Conservation (phyloP, 1,140 invertebrate species). For the Chionoecetes opilio region DNA sequence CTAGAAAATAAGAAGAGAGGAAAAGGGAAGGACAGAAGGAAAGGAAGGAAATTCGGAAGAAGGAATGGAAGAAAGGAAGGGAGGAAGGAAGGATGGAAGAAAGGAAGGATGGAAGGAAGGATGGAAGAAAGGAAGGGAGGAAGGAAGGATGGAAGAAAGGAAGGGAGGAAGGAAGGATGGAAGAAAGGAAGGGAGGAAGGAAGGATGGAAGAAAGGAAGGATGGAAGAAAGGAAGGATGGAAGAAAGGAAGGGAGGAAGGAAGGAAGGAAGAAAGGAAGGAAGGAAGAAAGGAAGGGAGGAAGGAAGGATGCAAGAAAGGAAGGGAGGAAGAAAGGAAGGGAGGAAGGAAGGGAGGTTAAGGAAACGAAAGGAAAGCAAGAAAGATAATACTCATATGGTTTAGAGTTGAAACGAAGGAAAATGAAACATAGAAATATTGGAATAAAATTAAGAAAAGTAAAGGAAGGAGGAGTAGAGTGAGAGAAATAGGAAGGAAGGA, state of each 20-base stretch:
- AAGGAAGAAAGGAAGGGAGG: constrained; percentile 40
- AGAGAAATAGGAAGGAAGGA: too few species aligned
- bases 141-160: background rate
- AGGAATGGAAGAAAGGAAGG: background rate
- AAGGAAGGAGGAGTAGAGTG: too few species aligned
- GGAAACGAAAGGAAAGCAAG: background rate
- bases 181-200: background rate
- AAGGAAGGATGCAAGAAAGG: constrained; percentile 36
- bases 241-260: background rate
- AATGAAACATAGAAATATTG: too few species aligned
- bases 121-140: background rate
- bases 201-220: background rate
- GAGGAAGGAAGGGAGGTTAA: background rate
- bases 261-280: background rate
- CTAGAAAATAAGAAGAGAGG: background rate
- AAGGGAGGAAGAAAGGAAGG: constrained; percentile 37
- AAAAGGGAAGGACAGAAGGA: background rate
- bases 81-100: background rate
- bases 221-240: background rate
- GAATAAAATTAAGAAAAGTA: too few species aligned
- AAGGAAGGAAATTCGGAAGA: background rate
- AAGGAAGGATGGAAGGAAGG: too few species aligned
- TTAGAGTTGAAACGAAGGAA: too few species aligned
- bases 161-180: background rate
- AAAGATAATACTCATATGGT: too few species aligned